A percentile compares a stretch with the other conserved stretches of the same genome.
Conservation (phyloP, 30 jellyfish, hydroid and myxozoan species). For the Aurelia coerulea region DNA sequence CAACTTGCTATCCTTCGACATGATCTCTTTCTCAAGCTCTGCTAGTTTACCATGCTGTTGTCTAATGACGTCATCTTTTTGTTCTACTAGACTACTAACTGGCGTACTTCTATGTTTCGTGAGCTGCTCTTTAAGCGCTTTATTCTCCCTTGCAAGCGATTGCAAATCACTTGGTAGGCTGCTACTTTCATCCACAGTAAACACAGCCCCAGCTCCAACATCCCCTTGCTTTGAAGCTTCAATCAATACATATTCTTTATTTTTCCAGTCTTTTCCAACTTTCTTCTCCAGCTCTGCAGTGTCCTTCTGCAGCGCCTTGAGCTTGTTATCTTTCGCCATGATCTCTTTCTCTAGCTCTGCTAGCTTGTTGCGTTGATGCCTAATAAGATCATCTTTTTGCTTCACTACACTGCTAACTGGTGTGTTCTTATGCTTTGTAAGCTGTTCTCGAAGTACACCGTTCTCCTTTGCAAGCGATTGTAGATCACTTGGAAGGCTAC, state of each 20-base stretch:
- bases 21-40: slow-evolving; percentile 23
- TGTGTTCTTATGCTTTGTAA: slow-evolving; percentile 30
- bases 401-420: slow-evolving; percentile 26
- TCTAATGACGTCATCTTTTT: slow-evolving; percentile 3
- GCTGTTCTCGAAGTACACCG: slow-evolving; percentile 1
- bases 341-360: slow-evolving; percentile 24
- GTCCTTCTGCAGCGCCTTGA: slow-evolving; percentile 17
- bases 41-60: slow-evolving; percentile 17
- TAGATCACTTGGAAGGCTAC: slow-evolving; percentile 11
- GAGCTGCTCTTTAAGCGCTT: slow-evolving; percentile 13
- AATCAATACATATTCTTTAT: slow-evolving; percentile 21
- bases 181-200: slow-evolving; percentile 8
- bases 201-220: neutral
- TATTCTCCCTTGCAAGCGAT: slow-evolving; percentile 19
- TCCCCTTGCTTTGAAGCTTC: slow-evolving; percentile 22
- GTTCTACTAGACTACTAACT: slow-evolving; percentile 22
- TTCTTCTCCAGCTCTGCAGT: slow-evolving; percentile 10
- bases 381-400: slow-evolving; percentile 16
- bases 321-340: neutral
- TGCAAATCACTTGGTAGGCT: slow-evolving; percentile 13
- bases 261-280: slow-evolving; percentile 24
- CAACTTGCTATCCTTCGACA: neutral
- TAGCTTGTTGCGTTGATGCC: slow-evolving; percentile 15
- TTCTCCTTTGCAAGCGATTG: slow-evolving; percentile 17
- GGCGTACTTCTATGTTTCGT: slow-evolving; percentile 39